phyloP scores from a whole-genome alignment of 2,888 invertebrate species.

The Copidosoma aretas region DNA sequence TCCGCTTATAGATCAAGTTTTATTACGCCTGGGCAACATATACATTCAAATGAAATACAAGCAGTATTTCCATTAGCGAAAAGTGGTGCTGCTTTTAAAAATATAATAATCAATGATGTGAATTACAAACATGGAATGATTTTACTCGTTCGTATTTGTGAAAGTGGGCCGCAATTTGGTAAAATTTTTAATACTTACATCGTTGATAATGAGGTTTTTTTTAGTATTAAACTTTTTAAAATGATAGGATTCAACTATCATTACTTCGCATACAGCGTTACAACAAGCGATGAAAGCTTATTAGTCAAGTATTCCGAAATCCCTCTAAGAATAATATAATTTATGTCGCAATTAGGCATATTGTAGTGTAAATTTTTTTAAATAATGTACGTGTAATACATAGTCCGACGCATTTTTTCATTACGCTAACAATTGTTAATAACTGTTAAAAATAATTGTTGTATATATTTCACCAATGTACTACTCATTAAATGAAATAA shows the following conservation, averaged over 20 bases:
- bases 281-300: too few species aligned
- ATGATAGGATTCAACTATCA: constrained; percentile 37
- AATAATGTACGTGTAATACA: too few species aligned
- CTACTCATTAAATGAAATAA: too few species aligned
- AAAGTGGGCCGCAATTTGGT: constrained; percentile 35
- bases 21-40: constrained; percentile 2
- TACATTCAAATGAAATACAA: background rate
- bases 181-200: constrained; percentile 33
- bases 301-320: too few species aligned
- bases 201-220: constrained; percentile 24
- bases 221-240: constrained; percentile 29
- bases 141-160: constrained; percentile 25
- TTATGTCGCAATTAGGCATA: too few species aligned
- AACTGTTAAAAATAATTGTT: too few species aligned
- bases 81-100: constrained; percentile 1
- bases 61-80: constrained; percentile 8
- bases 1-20: too few species aligned
- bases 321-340: too few species aligned
- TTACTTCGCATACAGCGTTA: constrained; percentile 31
- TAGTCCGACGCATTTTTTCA: too few species aligned
- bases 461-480: too few species aligned
- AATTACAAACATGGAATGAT: constrained; percentile 32
- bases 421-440: too few species aligned
- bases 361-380: too few species aligned
- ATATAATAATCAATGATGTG: background rate